Evolutionary conservation across 1,140 invertebrate genomes (phyloP), one percentile per base, ranked within the genome.

Genomic region (Cotesia typhae): DNA sequence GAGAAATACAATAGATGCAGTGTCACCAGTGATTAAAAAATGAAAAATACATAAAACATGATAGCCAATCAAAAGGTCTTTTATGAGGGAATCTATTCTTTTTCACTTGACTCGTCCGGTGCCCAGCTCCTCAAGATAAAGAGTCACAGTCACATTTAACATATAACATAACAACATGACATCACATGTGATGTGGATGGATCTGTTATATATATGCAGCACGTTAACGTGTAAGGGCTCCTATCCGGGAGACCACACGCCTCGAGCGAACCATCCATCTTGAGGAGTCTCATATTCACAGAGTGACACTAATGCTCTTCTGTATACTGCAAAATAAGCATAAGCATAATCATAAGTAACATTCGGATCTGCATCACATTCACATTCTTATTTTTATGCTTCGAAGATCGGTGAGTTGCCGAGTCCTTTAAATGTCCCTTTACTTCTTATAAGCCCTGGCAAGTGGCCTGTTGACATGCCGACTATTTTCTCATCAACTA

Each of bases 161-260:
- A 28, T 28, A 28, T 28, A 28, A 28, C 5, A 60, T 66, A 37
- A 67, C 66, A 47, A 36, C 28, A 28, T 28, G 28, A 28, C 28
- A 28, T 28, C 28, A 28, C 28, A 28, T 28, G 28, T 28, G 28
- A 28, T 28, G 28, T 28, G 28, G 28, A 28, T 28, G 28, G 28
- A 28, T 28, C 28, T 28, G 28, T 28, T 28, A 28, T 28, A 28
- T 28, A 28, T 28, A 28, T 28, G 28, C 28, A 28, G 28, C 28
- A 28, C 28, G 28, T 28, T 28, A 28, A 28, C 28, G 28, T 28
- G 28, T 28, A 28, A 28, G 28, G 28, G 28, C 28, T 28, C 28
- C 28, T 28, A 28, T 28, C 28, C 28, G 28, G 28, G 28, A 82
- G 84, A 85, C 84, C 84, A 86, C 85, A 84, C 84, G 81, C 81